Evolutionary conservation across 2,888 invertebrate genomes (phyloP), one percentile per base, ranked within the genome.

Genomic region (Emmelina monodactyla): DNA sequence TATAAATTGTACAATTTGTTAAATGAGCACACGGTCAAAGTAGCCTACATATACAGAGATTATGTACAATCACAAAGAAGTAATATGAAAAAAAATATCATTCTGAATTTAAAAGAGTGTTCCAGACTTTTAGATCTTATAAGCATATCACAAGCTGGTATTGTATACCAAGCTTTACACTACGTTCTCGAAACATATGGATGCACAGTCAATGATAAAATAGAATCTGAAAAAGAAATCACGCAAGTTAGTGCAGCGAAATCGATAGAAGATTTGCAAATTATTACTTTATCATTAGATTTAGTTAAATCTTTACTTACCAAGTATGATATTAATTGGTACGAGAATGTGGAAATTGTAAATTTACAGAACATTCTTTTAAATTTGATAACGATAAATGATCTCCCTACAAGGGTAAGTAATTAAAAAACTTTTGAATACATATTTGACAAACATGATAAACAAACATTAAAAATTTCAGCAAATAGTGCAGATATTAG

Each of bases 401-500:
- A 43, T 16, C 38, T 58, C 34, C 47, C 53, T n/a, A 40, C 41
- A 2, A 52, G 53, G 45, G 58, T 59, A 38, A 44, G 47, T 33
- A 13, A 16, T 13, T 14, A n/a, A 30, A 6, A 16, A 31, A 11
- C 29, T 13, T 29, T 5, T 14, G 11, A n/a, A n/a, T n/a, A n/a
- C n/a, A n/a, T n/a, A n/a, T n/a, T n/a, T n/a, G n/a, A n/a, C n/a
- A n/a, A n/a, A n/a, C n/a, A n/a, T n/a, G n/a, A n/a, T n/a, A n/a
- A n/a, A n/a, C n/a, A n/a, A n/a, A n/a, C 4, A 28, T 22, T 49
- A 71, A n/a, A n/a, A n/a, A n/a, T n/a, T n/a, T 12, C 56, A 88
- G 88, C 69, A 85, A 38, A 73, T 83, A 7, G 84, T 88, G 0
- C 83, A 86, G 59, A 84, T 84, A 0, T 57, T 90, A 32, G 86